Evolutionary conservation across 2,113 vertebrate species (phyloP), one percentile per base, ranked within the genome.

Genomic region (Seriola rivoliana): DNA sequence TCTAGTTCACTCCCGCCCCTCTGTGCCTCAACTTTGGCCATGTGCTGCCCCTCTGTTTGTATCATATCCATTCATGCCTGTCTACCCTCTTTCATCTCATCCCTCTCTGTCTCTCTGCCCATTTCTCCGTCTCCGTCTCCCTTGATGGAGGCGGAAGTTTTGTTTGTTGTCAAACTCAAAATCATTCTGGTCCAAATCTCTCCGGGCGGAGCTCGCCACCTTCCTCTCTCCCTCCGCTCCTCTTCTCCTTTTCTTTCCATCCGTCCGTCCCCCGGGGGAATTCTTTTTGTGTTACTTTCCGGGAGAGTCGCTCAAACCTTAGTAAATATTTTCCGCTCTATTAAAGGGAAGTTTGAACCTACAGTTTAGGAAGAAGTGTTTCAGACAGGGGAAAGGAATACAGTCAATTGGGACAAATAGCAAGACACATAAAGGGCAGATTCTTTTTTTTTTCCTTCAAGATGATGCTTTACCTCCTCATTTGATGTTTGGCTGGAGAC

Each of bases 401-500:
- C n/a, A 50, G 73, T 23, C 40, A 75, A 85, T 7, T 75, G 11
- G 70, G 72, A 84, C 57, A 83, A 78, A 75, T 65, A 25, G 10
- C 5, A 1, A 52, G 67, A 57, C 62, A 66, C 13, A 23, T 10
- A 12, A 4, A 29, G 9, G 17, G 25, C 32, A 13, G 11, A 1
- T 3, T n/a, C 21, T 8, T 19, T n/a, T 57, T 54, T 58, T 8
- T 63, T 29, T 25, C 65, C 62, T 68, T 54, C 19, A 8, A 17
- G 71, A 74, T 88, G 80, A 84, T 84, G 78, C 69, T 57, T 42
- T 16, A 68, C 82, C 74, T 75, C 55, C 72, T 78, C 42, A 80
- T 80, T 85, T 81, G 75, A 87, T 75, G 78, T 78, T 87, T 92
- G 87, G 75, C 85, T 81, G 66, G 40, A 86, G 72, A 85, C 54